phyloP scores from a whole-genome alignment of 2,888 invertebrate genomes.

The Eulithis testata region DNA sequence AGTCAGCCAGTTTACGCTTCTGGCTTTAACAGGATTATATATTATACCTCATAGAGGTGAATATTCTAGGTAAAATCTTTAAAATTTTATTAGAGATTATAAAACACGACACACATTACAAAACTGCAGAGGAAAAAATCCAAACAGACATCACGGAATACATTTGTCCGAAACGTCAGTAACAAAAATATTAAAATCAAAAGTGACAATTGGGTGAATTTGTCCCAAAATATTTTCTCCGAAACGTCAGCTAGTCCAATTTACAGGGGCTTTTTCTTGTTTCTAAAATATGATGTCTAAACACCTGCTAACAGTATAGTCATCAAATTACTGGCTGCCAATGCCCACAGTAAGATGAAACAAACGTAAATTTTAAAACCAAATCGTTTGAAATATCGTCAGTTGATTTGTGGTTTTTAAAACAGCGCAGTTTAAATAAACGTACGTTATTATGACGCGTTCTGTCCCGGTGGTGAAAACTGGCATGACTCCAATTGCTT shows the following conservation, averaged over 20 bases:
- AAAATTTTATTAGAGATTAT: too few species aligned
- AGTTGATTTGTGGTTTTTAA: constrained; percentile 51
- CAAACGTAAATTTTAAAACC: constrained; percentile 25
- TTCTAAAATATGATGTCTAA: too few species aligned
- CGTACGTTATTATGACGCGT: constrained; percentile 55
- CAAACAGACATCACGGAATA: not conserved
- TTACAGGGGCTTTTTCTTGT: too few species aligned
- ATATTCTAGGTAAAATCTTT: not conserved
- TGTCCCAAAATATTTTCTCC: too few species aligned
- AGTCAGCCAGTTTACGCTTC: not conserved
- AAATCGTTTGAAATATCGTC: constrained; percentile 44
- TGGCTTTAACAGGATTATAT: not conserved
- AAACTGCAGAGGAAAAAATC: not conserved
- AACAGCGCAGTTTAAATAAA: constrained; percentile 60
- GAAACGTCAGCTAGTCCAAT: too few species aligned
- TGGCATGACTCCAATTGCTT: constrained; percentile 61
- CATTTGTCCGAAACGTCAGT: too few species aligned
- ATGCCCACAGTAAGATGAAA: constrained; percentile 3
- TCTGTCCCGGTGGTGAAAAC: constrained; percentile 60
- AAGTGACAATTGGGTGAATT: too few species aligned
- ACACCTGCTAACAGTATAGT: not conserved
- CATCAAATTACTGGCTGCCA: constrained; percentile 12
- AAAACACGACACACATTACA: not conserved
- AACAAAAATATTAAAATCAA: too few species aligned
- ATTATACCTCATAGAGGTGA: too few species aligned